Evolutionary conservation across 2,888 invertebrate genomes (phyloP), one percentile per base, ranked within the genome.

Genomic region (Bombyx huttoni): DNA sequence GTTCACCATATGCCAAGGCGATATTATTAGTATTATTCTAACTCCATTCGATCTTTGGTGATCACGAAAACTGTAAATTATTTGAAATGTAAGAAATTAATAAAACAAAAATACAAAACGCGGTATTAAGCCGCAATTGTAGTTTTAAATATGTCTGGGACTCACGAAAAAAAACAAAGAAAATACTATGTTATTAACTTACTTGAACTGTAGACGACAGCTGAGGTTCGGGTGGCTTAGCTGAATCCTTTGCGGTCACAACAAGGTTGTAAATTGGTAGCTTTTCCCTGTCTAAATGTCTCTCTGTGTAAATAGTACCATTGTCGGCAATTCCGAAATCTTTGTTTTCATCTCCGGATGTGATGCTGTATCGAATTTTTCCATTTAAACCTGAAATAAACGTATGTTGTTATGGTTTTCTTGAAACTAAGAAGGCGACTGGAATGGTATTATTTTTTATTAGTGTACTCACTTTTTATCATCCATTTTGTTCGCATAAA

Each of bases 181-280:
- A 24, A 24, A 48, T 12, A 46, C 14, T 10, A 14, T 45, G 49
- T 48, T 50, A 50, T 47, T 14, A 10, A 50, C 51, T 56, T 69
- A 94, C 96, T 93, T 97, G 96, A 8, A 95, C 95, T 46, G 95
- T 96, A 13, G 96, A 95, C 14, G 96, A 95, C 50, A 97, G 89
- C 53, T 92, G 90, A 51, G 92, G 92, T 66, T 93, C 92, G 34
- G 93, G 92, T 57, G 91, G 90, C 60, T 89, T 87, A 9, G 97
- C 96, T 75, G 93, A 92, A 81, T 98, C 98, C 52, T 91, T 93
- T 40, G 97, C 98, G 51, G 94, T 93, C 49, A 98, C 92, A 47
- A 95, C 92, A 65, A 98, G 89, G 75, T 93, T 95, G 88, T 98
- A 98, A 34, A 92, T 89, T 12, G 93, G 91, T 59, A 92, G 91